phyloP scores from a whole-genome alignment of 1,140 invertebrate genomes.

The Drosophila pruinosa region DNA sequence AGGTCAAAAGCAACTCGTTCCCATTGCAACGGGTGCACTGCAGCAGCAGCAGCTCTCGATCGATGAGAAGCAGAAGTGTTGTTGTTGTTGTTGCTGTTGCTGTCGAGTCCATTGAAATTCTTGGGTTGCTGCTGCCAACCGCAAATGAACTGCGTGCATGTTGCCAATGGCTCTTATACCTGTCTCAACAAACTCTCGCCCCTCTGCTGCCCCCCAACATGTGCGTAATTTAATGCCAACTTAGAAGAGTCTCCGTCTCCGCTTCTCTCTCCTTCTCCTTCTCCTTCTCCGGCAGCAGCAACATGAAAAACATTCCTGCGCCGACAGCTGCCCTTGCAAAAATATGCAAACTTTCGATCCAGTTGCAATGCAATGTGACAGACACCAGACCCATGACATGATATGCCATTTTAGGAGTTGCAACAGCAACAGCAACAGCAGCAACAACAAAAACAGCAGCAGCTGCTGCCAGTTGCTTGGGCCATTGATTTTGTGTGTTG shows the following conservation, averaged over 20 bases:
- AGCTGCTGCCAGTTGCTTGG: not conserved
- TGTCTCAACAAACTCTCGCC: constrained; percentile 14
- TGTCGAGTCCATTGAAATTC: constrained; percentile 67
- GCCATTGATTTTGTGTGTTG: constrained; percentile 62
- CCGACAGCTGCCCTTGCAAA: constrained; percentile 47
- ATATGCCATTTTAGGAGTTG: constrained; percentile 61
- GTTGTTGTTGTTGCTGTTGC: constrained; percentile 34
- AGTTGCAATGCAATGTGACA: constrained; percentile 58
- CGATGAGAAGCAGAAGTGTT: constrained; percentile 26
- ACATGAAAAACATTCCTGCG: constrained; percentile 11
- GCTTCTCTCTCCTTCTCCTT: too few relatives aligned
- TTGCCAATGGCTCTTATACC: constrained; percentile 14
- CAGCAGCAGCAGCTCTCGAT: constrained; percentile 17
- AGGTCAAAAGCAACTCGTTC: constrained; percentile 69
- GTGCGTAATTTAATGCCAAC: constrained; percentile 69
- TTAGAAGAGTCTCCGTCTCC: constrained; percentile 56
- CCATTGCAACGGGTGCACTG: constrained; percentile 38
- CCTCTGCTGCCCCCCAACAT: not conserved
- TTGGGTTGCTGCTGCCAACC: constrained; percentile 47
- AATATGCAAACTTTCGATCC: constrained; percentile 66
- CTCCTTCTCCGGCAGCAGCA: not conserved
- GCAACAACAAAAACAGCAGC: not conserved
- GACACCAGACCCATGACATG: constrained; percentile 48
- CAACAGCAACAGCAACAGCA: constrained; percentile 16
- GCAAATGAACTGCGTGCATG: constrained; percentile 62